Percentiles rank a stretch among this genome's conserved stretches.
Evolutionary conservation across 92 coral and sea anemone species (phyloP).

Genomic region (Epizoanthus rinbou): DNA sequence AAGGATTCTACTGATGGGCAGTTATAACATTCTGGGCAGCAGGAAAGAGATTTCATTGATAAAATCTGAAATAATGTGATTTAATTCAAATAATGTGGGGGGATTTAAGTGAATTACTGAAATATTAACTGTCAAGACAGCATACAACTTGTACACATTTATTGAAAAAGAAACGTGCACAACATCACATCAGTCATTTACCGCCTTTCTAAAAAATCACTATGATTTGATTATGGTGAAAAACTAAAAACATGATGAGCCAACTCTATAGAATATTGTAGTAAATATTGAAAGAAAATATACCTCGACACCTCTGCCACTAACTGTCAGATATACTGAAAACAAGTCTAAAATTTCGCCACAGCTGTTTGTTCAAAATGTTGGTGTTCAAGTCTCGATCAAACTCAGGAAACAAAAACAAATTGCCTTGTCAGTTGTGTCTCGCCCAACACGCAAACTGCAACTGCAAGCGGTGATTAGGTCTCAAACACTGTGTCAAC

Average conservation of each 20-base stretch:
- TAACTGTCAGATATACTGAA: constrained; percentile 1
- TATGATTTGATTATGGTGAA: background rate
- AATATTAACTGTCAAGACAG: no score
- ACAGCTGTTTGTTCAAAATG: background rate
- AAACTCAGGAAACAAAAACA: background rate
- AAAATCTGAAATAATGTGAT: no score
- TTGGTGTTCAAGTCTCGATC: background rate
- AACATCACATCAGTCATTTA: background rate
- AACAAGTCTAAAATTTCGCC: background rate
- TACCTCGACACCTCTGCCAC: background rate
- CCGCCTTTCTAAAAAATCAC: background rate
- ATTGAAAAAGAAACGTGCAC: no score
- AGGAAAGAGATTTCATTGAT: background rate
- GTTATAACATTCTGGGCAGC: background rate
- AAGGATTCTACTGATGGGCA: background rate
- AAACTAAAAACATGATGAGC: background rate
- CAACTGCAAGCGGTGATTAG: background rate
- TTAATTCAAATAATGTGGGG: background rate
- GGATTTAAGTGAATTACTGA: background rate
- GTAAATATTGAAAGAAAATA: background rate
- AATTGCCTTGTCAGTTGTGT: background rate
- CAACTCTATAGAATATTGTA: background rate
- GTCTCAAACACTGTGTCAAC: background rate
- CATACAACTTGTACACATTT: no score
- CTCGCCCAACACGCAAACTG: background rate